Evolutionary conservation across 2,797 vertebrate genomes (phyloP).

Genomic region (Nannoperca obscura): DNA sequence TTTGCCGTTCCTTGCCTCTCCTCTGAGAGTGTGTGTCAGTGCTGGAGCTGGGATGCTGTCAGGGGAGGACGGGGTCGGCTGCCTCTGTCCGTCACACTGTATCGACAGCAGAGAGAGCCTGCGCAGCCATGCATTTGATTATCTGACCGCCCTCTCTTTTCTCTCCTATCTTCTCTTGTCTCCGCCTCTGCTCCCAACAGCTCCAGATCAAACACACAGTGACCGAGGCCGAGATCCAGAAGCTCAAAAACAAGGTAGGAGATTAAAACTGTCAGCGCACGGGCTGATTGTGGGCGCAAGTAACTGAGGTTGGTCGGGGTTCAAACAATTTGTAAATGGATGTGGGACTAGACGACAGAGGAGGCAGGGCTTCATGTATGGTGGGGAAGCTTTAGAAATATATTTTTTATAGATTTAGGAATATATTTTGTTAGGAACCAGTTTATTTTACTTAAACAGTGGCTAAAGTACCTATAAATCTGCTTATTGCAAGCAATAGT

Average conservation of each 20-base stretch:
- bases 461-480: neutral
- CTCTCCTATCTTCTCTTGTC: slow-evolving; percentile 46
- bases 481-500: neutral
- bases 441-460: neutral
- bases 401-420: neutral
- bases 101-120: slow-evolving; percentile 71
- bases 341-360: neutral
- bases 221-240: slow-evolving; percentile 99
- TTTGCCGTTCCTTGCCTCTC: slow-evolving; percentile 14
- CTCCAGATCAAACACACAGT: slow-evolving; percentile 99
- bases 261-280: slow-evolving; percentile 21
- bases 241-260: slow-evolving; percentile 99
- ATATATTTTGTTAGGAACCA: neutral
- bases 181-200: slow-evolving; percentile 82
- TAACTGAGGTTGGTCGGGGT: slow-evolving; percentile 24
- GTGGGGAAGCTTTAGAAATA: slow-evolving; percentile 1
- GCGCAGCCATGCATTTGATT: slow-evolving; percentile 75
- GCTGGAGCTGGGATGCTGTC: slow-evolving; percentile 54
- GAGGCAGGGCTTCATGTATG: neutral
- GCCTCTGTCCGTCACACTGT: slow-evolving; percentile 61
- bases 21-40: slow-evolving; percentile 63
- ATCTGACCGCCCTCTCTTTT: slow-evolving; percentile 70
- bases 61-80: slow-evolving; percentile 61
- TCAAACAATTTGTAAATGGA: slow-evolving; percentile 25
- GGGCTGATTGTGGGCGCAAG: slow-evolving; percentile 10